phyloP scores from a whole-genome alignment of 1,140 invertebrate genomes.

The Palaemon carinicauda region DNA sequence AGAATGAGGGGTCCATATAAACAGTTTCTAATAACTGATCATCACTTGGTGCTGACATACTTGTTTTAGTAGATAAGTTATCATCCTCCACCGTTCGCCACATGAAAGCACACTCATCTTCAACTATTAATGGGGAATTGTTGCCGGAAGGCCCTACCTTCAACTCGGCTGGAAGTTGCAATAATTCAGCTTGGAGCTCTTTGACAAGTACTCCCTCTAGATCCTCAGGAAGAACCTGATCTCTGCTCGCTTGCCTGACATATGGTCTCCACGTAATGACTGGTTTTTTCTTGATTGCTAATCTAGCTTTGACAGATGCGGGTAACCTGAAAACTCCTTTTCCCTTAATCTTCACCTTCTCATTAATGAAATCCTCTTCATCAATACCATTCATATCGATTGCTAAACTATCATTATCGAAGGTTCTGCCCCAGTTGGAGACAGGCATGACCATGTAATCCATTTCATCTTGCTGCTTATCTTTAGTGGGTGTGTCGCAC shows the following conservation, averaged over 20 bases:
- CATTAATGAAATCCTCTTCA: not conserved
- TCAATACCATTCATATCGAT: conserved; percentile 20
- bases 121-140: conserved; percentile 29
- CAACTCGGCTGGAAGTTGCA: not conserved
- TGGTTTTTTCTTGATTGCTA: conserved; percentile 50
- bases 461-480: not conserved
- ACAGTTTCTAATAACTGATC: not conserved
- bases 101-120: conserved; percentile 60
- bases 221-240: not conserved
- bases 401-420: not conserved
- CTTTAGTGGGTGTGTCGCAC: not conserved
- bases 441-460: conserved; percentile 24
- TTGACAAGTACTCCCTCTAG: not conserved
- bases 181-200: not conserved
- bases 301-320: conserved; percentile 47
- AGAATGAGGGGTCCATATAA: not conserved
- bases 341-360: not conserved
- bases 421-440: not conserved
- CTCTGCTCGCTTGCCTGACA: conserved; percentile 12
- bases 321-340: conserved; percentile 27
- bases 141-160: conserved; percentile 24
- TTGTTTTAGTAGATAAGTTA: conserved; percentile 22
- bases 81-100: conserved; percentile 59
- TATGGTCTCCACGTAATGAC: conserved; percentile 59
- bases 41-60: conserved; percentile 5